A percentile compares a stretch with the other conserved stretches of the same genome.
Conservation (phyloP, 2,797 vertebrate species). For the Melanotaenia parkinsoni region DNA sequence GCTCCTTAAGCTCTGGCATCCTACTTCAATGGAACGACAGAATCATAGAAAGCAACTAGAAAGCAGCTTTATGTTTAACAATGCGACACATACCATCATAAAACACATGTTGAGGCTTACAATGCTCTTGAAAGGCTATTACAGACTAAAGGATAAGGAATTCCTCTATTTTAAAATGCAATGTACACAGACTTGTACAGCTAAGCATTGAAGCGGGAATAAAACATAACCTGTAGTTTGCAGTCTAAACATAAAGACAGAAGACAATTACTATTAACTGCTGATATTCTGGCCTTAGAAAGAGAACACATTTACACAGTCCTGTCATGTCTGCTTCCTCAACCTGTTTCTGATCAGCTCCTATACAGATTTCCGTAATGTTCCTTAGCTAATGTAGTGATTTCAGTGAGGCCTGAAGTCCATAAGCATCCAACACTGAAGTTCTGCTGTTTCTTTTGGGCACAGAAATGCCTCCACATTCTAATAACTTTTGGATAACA, state of each 20-base stretch:
- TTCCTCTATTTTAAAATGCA: background rate
- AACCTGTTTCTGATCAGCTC: too few species aligned
- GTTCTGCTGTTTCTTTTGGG: too few species aligned
- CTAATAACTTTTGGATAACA: background rate
- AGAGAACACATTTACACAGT: background rate
- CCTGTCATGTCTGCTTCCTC: too few species aligned
- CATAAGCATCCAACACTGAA: background rate
- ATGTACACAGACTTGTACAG: background rate
- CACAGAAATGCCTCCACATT: too few species aligned
- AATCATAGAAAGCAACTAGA: constrained; percentile 37
- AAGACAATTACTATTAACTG: background rate
- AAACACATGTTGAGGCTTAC: constrained; percentile 1
- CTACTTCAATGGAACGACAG: constrained; percentile 37
- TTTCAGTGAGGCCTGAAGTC: background rate
- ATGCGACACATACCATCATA: background rate
- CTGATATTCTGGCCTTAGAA: background rate
- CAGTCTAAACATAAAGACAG: background rate
- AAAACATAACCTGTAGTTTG: background rate
- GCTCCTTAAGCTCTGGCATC: constrained; percentile 54
- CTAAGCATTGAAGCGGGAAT: background rate
- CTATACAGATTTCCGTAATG: too few species aligned
- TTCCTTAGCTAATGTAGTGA: too few species aligned
- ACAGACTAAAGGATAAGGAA: background rate
- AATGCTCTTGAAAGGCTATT: background rate
- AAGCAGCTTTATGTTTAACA: constrained; percentile 25